These are phyloP conservation scores for Acanthurus leucopareius DNA, from an alignment of 2,797 vertebrate genomes.

Conservation along the genomic window DNA sequence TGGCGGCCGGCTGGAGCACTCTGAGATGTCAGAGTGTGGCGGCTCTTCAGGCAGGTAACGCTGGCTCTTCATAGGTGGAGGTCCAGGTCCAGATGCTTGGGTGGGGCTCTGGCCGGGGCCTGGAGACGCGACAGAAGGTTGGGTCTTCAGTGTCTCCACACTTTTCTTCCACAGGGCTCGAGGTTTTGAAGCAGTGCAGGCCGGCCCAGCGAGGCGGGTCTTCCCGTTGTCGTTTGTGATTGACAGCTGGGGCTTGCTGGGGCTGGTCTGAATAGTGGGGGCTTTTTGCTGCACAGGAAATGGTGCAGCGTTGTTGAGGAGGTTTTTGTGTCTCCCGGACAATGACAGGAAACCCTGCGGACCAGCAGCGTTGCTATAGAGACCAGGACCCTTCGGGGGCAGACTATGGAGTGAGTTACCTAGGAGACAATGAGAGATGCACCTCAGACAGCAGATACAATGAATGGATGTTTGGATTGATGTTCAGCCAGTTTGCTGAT, in stretches of 20 bases:
- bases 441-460: constrained; percentile 75
- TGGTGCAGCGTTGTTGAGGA: constrained; percentile 95
- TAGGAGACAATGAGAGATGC: constrained; percentile 80
- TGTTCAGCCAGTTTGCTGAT: constrained; percentile 48
- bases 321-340: constrained; percentile 93
- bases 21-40: constrained; percentile 92
- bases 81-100: constrained; percentile 81
- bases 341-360: constrained; percentile 90
- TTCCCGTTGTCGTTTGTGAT: constrained; percentile 88
- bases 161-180: constrained; percentile 97
- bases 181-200: constrained; percentile 87
- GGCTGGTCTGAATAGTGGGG: constrained; percentile 87
- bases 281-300: constrained; percentile 85
- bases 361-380: constrained; percentile 93
- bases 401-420: constrained; percentile 89
- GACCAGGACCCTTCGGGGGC: constrained; percentile 91
- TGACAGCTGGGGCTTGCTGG: constrained; percentile 92
- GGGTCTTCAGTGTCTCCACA: constrained; percentile 92
- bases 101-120: constrained; percentile 80
- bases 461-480: constrained; percentile 61
- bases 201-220: constrained; percentile 77
- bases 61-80: constrained; percentile 90
- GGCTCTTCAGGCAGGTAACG: constrained; percentile 95
- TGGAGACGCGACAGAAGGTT: constrained; percentile 78
- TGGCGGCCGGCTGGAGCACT: constrained; percentile 91